Conservation (phyloP, 2,888 invertebrate genomes). For the Apodemia mormo region DNA sequence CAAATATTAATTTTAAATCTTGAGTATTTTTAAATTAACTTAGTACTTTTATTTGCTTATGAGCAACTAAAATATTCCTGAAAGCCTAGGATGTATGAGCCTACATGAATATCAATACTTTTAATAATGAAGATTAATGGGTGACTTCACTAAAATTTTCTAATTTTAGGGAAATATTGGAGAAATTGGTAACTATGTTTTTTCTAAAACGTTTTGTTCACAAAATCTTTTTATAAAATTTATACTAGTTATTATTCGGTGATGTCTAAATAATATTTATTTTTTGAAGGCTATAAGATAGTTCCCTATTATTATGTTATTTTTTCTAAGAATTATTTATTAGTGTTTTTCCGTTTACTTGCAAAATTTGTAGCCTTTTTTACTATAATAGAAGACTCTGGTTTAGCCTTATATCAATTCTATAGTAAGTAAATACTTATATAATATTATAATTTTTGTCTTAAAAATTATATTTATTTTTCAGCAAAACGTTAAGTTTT, state of each 20-base stretch:
- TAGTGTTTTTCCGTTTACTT: slow-evolving; percentile 3
- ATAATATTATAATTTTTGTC: slow-evolving; percentile 16
- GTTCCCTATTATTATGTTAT: slow-evolving; percentile 2
- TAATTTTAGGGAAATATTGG: background rate
- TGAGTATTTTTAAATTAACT: background rate
- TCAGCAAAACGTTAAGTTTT: background rate
- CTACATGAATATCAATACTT: background rate
- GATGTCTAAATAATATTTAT: slow-evolving; percentile 11
- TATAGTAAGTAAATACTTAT: slow-evolving; percentile 8
- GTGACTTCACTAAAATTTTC: background rate
- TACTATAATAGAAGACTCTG: slow-evolving; percentile 2
- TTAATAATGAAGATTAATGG: background rate
- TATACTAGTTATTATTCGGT: slow-evolving; percentile 12
- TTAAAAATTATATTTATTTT: slow-evolving; percentile 15
- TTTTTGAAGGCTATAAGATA: slow-evolving; percentile 8
- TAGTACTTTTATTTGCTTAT: background rate
- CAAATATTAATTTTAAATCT: too few relatives aligned
- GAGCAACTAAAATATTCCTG: background rate
- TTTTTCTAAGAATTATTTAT: slow-evolving; percentile 4
- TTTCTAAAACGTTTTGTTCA: slow-evolving; percentile 3
- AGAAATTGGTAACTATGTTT: background rate
- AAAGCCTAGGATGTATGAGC: background rate
- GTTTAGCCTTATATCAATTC: slow-evolving; percentile 10
- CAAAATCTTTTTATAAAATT: slow-evolving; percentile 16
- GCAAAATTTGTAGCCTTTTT: slow-evolving; percentile 4